Conservation (phyloP, 2,888 invertebrate species). For the Bimastos eiseni region DNA sequence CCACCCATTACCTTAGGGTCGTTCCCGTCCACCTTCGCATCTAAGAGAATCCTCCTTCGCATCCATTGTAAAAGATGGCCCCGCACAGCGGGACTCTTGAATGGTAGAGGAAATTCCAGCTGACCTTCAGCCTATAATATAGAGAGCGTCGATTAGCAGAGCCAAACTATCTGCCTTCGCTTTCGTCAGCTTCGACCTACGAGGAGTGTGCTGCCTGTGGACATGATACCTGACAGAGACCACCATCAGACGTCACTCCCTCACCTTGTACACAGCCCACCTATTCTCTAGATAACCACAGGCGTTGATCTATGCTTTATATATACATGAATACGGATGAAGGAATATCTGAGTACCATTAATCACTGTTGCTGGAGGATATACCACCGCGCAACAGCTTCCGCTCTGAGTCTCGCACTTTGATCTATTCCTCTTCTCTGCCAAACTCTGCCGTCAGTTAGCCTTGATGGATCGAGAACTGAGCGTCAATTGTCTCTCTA, state of each 20-base stretch:
- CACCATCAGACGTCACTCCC: neutral
- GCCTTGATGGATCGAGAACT: neutral
- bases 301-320: neutral
- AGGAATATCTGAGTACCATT: neutral
- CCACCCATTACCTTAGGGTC: no score
- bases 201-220: neutral
- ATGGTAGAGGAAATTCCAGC: neutral
- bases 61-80: no score
- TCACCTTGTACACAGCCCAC: neutral
- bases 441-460: neutral
- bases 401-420: neutral
- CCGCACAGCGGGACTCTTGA: no score
- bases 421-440: neutral
- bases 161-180: neutral
- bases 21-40: no score
- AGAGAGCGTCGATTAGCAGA: neutral
- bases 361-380: neutral
- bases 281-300: neutral
- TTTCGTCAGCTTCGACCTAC: neutral
- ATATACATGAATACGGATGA: neutral
- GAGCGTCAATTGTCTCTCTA: neutral
- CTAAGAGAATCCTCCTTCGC: no score
- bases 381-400: neutral
- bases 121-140: neutral
- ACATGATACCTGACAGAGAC: neutral